Percentiles rank a stretch among this genome's conserved stretches.
Conservation (phyloP, 2,888 invertebrate species). For the Campopleginae sp. region DNA sequence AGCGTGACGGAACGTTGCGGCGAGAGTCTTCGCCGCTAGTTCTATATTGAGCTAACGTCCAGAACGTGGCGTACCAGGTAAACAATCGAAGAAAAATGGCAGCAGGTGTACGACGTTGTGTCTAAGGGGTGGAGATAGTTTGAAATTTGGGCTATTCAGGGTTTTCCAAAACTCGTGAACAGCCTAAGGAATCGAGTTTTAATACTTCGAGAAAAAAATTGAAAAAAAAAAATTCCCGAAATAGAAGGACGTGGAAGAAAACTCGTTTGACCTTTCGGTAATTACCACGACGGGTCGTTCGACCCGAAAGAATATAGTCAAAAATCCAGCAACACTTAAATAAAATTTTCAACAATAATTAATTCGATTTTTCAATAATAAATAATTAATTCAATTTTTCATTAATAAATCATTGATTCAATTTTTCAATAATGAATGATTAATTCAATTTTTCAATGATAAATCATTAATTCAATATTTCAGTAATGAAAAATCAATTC, state of each 20-base stretch:
- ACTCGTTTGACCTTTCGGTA: no score
- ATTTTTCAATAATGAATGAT: no score
- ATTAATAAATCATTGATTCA: no score
- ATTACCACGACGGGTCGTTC: no score
- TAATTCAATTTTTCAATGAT: no score
- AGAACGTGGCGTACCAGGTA: constrained; percentile 48
- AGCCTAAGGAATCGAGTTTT: neutral
- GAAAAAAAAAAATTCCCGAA: neutral
- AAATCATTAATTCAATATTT: no score
- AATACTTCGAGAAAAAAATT: neutral
- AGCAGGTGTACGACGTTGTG: constrained; percentile 48
- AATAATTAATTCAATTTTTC: no score
- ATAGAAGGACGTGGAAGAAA: no score
- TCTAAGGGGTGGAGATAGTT: neutral
- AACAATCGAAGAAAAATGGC: constrained; percentile 48
- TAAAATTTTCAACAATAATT: no score
- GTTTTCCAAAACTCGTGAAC: neutral
- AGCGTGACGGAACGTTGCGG: constrained; percentile 70
- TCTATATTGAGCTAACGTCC: constrained; percentile 56
- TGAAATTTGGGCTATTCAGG: neutral
- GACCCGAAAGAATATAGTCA: no score
- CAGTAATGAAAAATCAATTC: neutral
- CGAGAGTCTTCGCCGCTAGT: constrained; percentile 52
- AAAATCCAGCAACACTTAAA: no score
- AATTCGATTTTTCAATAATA: no score